phyloP scores from a whole-genome alignment of 2,888 invertebrate genomes.

The Heliconius erato region DNA sequence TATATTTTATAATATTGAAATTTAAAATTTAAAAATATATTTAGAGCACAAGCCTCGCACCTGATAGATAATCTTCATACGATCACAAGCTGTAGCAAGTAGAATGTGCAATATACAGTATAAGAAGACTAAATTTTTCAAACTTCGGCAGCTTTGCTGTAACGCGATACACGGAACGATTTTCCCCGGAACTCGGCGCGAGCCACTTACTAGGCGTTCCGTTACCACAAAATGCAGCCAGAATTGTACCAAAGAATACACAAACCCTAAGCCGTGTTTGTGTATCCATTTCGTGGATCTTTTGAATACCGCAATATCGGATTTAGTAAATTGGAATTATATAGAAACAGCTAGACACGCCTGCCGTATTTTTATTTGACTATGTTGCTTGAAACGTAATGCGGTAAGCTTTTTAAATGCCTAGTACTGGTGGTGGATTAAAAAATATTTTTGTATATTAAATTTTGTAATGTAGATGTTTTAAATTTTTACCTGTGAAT shows the following conservation, averaged over 20 bases:
- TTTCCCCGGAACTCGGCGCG: slow-evolving; percentile 62
- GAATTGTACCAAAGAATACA: slow-evolving; percentile 61
- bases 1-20: not conserved
- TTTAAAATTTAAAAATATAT: not conserved
- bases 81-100: slow-evolving; percentile 7
- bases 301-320: slow-evolving; percentile 30
- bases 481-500: not conserved
- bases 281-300: slow-evolving; percentile 52
- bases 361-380: not conserved
- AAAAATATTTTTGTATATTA: not conserved
- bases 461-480: not conserved
- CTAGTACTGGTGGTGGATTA: not conserved
- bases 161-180: slow-evolving; percentile 65
- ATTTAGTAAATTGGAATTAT: slow-evolving; percentile 33
- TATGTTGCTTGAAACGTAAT: not conserved
- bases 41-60: not conserved
- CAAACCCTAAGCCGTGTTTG: slow-evolving; percentile 67
- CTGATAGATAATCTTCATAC: slow-evolving; percentile 8
- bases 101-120: slow-evolving; percentile 13
- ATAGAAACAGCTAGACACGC: slow-evolving; percentile 19
- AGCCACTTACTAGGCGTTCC: slow-evolving; percentile 72
- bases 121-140: slow-evolving; percentile 37
- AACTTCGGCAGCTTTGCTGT: slow-evolving; percentile 49
- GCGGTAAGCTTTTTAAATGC: not conserved
- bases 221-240: slow-evolving; percentile 68